Conservation (phyloP, 2,113 vertebrate genomes). For the Pterophyllum scalare region DNA sequence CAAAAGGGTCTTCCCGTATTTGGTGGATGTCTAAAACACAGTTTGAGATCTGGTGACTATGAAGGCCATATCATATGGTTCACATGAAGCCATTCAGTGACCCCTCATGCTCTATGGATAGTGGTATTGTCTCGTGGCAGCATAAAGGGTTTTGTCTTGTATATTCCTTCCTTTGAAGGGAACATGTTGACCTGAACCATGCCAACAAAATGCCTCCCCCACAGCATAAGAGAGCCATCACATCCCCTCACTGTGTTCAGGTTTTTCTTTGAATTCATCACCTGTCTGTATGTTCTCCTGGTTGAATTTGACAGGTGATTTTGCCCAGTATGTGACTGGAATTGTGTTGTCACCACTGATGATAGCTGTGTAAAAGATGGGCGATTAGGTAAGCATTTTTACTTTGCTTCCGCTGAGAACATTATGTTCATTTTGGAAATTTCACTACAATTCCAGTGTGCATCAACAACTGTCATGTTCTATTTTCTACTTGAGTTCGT, state of each 20-base stretch:
- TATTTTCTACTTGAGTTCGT: slow-evolving; percentile 9
- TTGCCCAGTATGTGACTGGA: not conserved
- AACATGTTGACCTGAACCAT: too few species aligned
- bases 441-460: not conserved
- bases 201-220: too few species aligned
- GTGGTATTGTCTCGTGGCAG: not conserved
- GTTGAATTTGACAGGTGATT: not conserved
- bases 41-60: not conserved
- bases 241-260: not conserved
- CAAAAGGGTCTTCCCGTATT: not conserved
- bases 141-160: too few species aligned
- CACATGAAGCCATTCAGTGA: not conserved
- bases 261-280: fast-evolving
- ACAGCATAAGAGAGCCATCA: too few species aligned
- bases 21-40: not conserved
- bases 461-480: not conserved
- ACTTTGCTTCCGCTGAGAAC: not conserved
- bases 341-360: not conserved
- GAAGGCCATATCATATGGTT: not conserved
- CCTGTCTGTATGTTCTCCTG: not conserved
- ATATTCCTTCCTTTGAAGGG: too few species aligned
- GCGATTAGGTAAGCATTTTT: not conserved
- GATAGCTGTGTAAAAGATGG: not conserved
- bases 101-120: not conserved
- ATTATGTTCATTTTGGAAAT: not conserved